phyloP scores from a whole-genome alignment of 2,797 vertebrate species.

The Xerus rutilus region DNA sequence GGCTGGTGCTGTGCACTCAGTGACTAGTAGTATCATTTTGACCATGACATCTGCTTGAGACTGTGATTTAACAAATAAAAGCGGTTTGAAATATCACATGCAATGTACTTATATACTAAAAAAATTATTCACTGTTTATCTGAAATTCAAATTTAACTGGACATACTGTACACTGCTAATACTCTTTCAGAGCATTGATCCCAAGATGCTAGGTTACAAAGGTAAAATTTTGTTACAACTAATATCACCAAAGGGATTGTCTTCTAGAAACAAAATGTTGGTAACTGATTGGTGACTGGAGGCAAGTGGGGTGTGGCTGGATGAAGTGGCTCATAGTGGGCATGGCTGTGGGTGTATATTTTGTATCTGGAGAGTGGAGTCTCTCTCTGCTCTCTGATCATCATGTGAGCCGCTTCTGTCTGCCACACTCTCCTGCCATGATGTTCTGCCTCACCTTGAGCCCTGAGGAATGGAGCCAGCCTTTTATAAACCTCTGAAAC shows the following conservation, averaged over 20 bases:
- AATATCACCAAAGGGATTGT: neutral
- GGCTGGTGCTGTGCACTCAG: rapidly evolving
- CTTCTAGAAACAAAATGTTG: neutral
- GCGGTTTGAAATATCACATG: neutral
- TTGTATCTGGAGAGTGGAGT: no score
- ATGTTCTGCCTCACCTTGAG: no score
- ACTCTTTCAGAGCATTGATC: neutral
- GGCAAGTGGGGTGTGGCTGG: no score
- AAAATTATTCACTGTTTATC: neutral
- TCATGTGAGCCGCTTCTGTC: no score
- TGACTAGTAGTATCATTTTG: neutral
- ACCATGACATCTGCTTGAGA: neutral
- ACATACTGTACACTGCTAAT: neutral
- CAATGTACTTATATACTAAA: neutral
- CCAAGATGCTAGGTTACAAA: neutral
- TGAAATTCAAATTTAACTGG: neutral
- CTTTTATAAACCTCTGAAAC: no score
- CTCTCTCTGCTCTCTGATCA: no score
- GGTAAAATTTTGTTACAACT: neutral
- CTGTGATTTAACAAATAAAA: neutral
- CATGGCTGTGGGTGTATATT: no score
- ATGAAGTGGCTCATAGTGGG: no score
- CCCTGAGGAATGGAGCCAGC: no score
- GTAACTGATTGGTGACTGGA: no score
- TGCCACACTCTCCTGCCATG: no score